Evolutionary conservation across 2,888 invertebrate species (phyloP), one percentile per base, ranked within the genome.

Genomic region (Ophonus ardosiacus): DNA sequence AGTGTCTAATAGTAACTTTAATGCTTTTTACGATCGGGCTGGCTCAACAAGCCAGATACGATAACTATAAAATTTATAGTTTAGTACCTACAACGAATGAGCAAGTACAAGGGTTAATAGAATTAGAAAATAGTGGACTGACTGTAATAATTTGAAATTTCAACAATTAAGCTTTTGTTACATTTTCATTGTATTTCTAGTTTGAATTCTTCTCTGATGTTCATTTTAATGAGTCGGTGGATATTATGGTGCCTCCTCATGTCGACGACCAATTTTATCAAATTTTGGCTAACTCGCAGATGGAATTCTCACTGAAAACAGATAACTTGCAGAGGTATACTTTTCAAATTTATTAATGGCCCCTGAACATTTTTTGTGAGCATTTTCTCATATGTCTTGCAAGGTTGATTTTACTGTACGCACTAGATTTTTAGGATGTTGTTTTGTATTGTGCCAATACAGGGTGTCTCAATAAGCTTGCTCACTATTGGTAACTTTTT

Each of bases 161-260:
- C 31, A 38, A 31, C 10, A 15, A 17, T 38, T 38, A 38, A 15
- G 0, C 3, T 10, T 51, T 51, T 51, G 13, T 51, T 10, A 51
- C 10, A 51, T 51, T 51, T 71, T 68, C 10, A 24, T 71, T 71
- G 10, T 31, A 10, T 15, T 76, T 78, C 13, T 31, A 78, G 78
- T 88, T 86, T 74, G 86, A 85, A 65, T 92, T 93, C 88, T 93
- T 93, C 93, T 91, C 91, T 17, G 88, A 88, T 0, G 17, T 87
- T 87, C 90, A 38, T 90, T 8, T 8, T 91, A 1, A 90, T 81
- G 90, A 90, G 80, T 90, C 93, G 7, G 92, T 89, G 0, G 88
- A 93, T 74, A 90, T 95, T 1, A 94, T 95, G 94, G 94, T 95
- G 0, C 90, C 93, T 10, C 95, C 95, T 0, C 90, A 91, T 6